Evolutionary conservation across 2,888 invertebrate species (phyloP), one percentile per base, ranked within the genome.

Genomic region (Tachina lurida): DNA sequence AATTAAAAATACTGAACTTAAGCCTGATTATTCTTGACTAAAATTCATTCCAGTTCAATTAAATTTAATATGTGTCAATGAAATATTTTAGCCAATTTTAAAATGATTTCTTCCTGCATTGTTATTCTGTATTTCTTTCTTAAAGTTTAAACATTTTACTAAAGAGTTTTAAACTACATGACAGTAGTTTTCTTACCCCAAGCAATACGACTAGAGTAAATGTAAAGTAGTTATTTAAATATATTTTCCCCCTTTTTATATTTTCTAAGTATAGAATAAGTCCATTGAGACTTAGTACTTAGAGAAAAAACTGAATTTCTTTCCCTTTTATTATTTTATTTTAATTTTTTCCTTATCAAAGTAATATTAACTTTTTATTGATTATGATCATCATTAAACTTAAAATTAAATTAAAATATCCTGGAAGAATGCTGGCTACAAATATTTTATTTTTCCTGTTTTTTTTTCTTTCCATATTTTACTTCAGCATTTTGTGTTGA

Each of bases 351-450:
- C 31, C 3, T 45, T n/a, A 58, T 31, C 1, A 10, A 47, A 45
- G 58, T 22, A 47, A 58, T 22, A 31, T 47, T 17, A 60, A 56
- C 17, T 47, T 45, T 45, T 31, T 31, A 47, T 45, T 60, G 58
- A 47, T 60, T 60, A 41, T 73, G 71, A 58, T 73, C 31, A 73
- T 58, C 58, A 52, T 68, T 47, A 60, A 60, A 47, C n/a, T 73
- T 58, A 15, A 17, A 58, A 60, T 58, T 73, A 60, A 60, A 73
- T 9, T 15, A 31, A 73, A 73, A 60, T 60, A 49, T 62, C 47
- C 73, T 62, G 54, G 1, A 9, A 19, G 7, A 52, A 17, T 68
- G 41, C 19, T 17, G 12, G 17, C 39, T 17, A 7, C 13, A 10
- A 39, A 60, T 60, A 10, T 60, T 41, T 60, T 15, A 10, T 22